Evolutionary conservation across 2,113 vertebrate species (phyloP).

Genomic region (Eudyptes chrysolophus): DNA sequence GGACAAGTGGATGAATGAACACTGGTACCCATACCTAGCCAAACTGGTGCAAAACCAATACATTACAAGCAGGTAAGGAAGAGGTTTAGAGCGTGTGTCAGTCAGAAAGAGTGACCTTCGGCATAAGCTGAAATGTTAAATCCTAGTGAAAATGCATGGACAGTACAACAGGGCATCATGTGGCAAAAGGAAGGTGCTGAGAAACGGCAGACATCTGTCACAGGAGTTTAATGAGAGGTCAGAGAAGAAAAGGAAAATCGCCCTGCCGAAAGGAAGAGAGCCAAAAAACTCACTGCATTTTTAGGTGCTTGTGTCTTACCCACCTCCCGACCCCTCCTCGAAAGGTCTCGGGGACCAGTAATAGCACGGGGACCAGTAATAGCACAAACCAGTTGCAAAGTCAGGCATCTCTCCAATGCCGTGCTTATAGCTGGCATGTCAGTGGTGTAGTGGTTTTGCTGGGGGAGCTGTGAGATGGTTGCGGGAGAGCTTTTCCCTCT

Average conservation of each 20-base stretch:
- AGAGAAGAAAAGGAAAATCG: background rate
- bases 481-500: background rate
- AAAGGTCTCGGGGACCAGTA: background rate
- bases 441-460: background rate
- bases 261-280: background rate
- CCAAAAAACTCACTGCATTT: background rate
- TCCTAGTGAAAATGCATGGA: background rate
- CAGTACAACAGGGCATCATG: background rate
- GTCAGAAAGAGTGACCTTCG: background rate
- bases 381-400: background rate
- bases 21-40: background rate
- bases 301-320: background rate
- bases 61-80: background rate
- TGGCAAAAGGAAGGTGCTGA: background rate
- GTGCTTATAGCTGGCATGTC: background rate
- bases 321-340: accelerated
- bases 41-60: background rate
- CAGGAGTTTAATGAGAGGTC: background rate
- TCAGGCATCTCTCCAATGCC: background rate
- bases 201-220: background rate
- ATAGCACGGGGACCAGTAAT: background rate
- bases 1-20: background rate
- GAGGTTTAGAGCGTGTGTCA: background rate
- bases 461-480: background rate
- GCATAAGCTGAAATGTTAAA: background rate